Evolutionary conservation across 1,140 invertebrate genomes (phyloP), one percentile per base, ranked within the genome.

Genomic region (Ptiloglossa arizonensis): DNA sequence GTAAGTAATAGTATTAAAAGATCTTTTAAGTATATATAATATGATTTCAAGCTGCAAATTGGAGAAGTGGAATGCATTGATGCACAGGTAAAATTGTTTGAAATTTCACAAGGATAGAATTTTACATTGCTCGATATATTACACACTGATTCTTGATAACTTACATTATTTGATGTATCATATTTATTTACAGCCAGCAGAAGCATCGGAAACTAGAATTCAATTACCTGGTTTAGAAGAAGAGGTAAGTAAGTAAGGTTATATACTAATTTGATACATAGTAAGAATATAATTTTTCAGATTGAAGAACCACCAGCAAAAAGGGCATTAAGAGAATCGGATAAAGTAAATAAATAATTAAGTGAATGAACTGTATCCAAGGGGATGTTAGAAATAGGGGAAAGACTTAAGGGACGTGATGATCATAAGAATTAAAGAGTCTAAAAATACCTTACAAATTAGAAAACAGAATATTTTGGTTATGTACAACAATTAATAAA

Each of bases 141-240:
- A 50, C 50, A 38, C 24, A 66, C 63, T 38, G 32, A 52, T 27
- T 48, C 66, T 5, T 59, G 17, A 44, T 52, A 44, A 15, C 41
- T 15, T 11, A n/a, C 27, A 41, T 75, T 38, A 68, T 79, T 69
- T 48, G 48, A 63, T 41, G 19, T 24, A 19, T 19, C 46, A 38
- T 67, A 70, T 72, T 72, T 71, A 54, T 88, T 92, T 91, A 35
- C 92, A 96, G 95, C 95, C 95, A 48, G 95, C 95, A n/a, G 95
- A 96, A 93, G 95, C 95, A 29, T 96, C 95, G 1, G 95, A 96
- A 81, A 96, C 95, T 22, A 95, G 95, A 90, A 96, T 96, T 82
- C 95, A 95, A 89, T 92, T 96, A 72, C 95, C 95, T 50, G 95
- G 95, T 13, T 92, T 96, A 64, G 95, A 95, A 79, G 95, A 95